Evolutionary conservation across 2,113 vertebrate genomes (phyloP).

Genomic region (Burhinus bistriatus): DNA sequence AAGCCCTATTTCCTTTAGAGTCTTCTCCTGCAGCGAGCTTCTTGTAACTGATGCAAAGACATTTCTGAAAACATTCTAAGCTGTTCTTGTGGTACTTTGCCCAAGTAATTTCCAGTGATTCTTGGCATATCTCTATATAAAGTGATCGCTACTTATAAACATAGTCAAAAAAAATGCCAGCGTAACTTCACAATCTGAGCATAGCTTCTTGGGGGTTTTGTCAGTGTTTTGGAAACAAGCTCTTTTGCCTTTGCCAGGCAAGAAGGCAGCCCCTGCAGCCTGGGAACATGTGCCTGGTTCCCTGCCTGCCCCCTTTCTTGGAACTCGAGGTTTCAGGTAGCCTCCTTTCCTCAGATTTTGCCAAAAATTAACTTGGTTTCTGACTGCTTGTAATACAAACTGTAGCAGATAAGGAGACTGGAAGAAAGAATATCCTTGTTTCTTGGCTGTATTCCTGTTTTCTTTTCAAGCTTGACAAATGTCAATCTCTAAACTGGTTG

Average conservation of each 20-base stretch:
- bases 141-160: conserved; percentile 20
- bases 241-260: conserved; percentile 4
- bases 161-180: conserved; percentile 34
- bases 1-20: not conserved
- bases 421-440: not conserved
- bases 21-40: not conserved
- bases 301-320: not conserved
- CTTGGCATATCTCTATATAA: not conserved
- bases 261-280: not conserved
- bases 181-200: not conserved
- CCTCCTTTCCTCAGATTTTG: not conserved
- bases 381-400: not conserved
- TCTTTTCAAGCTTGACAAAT: not conserved
- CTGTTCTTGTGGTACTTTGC: not conserved
- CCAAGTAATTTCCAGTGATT: conserved; percentile 29
- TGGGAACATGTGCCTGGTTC: not conserved
- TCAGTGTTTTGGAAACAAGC: conserved; percentile 45
- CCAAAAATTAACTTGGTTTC: not conserved
- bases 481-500: not conserved
- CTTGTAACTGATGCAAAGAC: not conserved
- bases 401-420: not conserved
- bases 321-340: not conserved
- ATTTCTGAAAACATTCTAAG: not conserved
- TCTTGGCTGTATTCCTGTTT: not conserved
- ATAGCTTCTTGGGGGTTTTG: not conserved